A percentile compares a stretch with the other conserved stretches of the same genome.
phyloP scores from a whole-genome alignment of 1,140 invertebrate species.

The Sitobion miscanthi region DNA sequence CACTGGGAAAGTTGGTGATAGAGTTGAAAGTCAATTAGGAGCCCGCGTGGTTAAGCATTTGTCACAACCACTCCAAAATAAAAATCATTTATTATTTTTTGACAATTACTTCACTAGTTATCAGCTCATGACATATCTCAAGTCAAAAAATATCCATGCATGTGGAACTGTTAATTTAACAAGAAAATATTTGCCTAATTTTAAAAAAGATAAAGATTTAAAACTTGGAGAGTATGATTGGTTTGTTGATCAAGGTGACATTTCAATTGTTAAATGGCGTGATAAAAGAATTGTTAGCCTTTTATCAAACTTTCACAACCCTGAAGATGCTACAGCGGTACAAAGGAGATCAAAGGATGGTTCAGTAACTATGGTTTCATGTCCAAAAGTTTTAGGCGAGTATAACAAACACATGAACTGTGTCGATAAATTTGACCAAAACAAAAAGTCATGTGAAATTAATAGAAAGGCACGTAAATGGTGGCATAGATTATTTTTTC shows the following conservation, averaged over 20 bases:
- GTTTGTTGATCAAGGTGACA: background rate
- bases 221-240: background rate
- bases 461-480: slow-evolving; percentile 62
- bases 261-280: background rate
- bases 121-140: background rate
- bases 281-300: background rate
- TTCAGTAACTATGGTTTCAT: slow-evolving; percentile 57
- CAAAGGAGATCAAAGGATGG: slow-evolving; percentile 58
- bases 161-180: background rate
- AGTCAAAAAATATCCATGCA: background rate
- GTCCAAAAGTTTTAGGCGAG: slow-evolving; percentile 61
- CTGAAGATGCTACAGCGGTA: slow-evolving; percentile 33
- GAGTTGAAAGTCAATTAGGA: slow-evolving; percentile 58
- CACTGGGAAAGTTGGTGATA: slow-evolving; percentile 59
- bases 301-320: slow-evolving; percentile 57
- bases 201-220: background rate
- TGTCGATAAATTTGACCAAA: slow-evolving; percentile 63
- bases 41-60: slow-evolving; percentile 60
- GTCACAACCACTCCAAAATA: slow-evolving; percentile 15
- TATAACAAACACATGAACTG: slow-evolving; percentile 63
- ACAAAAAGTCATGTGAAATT: slow-evolving; percentile 61
- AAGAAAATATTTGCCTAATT: background rate
- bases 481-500: slow-evolving; percentile 63
- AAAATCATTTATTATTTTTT: slow-evolving; percentile 42
- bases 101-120: slow-evolving; percentile 29